Conservation (phyloP, 2,797 vertebrate genomes). For the Rhabdomys pumilio region DNA sequence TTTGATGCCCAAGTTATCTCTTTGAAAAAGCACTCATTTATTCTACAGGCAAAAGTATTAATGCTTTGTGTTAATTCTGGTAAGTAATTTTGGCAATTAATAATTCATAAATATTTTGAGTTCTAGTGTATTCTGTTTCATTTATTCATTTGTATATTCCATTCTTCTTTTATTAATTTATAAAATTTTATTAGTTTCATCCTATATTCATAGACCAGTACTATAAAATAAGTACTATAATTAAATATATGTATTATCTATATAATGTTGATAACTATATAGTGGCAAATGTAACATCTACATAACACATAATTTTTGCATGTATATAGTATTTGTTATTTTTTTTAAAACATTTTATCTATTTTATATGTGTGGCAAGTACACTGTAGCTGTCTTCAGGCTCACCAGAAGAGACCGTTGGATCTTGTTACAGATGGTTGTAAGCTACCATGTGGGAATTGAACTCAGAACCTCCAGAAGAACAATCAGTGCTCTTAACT, state of each 20-base stretch:
- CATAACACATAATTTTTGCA: neutral
- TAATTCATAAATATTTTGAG: constrained; percentile 39
- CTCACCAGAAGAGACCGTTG: no score
- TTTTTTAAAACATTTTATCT: neutral
- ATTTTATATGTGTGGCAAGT: no score
- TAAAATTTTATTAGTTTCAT: constrained; percentile 1
- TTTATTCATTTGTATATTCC: neutral
- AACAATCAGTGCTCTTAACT: no score
- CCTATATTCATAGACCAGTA: neutral
- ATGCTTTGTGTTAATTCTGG: neutral
- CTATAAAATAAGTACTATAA: neutral
- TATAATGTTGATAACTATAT: constrained; percentile 4
- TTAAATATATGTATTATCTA: neutral
- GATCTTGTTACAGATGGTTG: no score
- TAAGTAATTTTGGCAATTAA: neutral
- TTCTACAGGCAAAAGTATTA: neutral
- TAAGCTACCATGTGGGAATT: no score
- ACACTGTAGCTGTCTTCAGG: no score
- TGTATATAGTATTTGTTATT: neutral
- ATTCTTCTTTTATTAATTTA: neutral
- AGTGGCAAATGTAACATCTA: neutral
- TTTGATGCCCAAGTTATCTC: neutral
- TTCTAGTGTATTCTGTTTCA: neutral
- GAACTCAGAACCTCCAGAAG: no score
- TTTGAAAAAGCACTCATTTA: neutral